Percentiles rank a stretch among this genome's conserved stretches.
Evolutionary conservation across 2,797 vertebrate species (phyloP).

Genomic region (Clarias fuscus): DNA sequence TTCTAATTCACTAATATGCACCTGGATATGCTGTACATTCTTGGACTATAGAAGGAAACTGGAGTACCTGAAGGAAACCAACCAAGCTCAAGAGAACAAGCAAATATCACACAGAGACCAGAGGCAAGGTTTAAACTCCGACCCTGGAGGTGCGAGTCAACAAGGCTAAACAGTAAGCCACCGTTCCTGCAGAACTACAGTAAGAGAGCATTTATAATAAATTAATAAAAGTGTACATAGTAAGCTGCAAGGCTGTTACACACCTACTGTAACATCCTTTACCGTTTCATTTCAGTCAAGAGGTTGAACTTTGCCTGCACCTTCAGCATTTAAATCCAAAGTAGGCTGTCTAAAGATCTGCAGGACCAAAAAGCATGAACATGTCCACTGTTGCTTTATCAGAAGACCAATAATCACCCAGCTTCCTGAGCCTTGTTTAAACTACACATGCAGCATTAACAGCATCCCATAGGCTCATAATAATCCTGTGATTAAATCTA

Average conservation of each 20-base stretch:
- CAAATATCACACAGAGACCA: too few relatives aligned
- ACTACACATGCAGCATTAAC: neutral
- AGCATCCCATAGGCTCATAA: neutral
- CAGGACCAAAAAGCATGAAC: neutral
- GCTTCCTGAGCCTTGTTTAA: neutral
- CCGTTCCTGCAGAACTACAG: neutral
- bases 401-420: neutral
- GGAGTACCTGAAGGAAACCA: too few relatives aligned
- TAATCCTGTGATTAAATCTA: slow-evolving; percentile 36
- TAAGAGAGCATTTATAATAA: neutral
- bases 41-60: too few relatives aligned
- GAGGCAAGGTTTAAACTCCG: too few relatives aligned
- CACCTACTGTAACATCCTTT: too few relatives aligned
- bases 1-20: too few relatives aligned
- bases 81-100: too few relatives aligned
- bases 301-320: neutral
- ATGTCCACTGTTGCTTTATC: neutral
- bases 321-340: neutral
- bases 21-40: too few relatives aligned
- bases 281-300: neutral
- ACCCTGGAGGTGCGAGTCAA: too few relatives aligned
- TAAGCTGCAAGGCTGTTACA: neutral
- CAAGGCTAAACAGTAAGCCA: too few relatives aligned
- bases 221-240: neutral
- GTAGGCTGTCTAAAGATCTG: neutral